phyloP scores from a whole-genome alignment of 2,797 vertebrate species.

The Enteromius treurensis region DNA sequence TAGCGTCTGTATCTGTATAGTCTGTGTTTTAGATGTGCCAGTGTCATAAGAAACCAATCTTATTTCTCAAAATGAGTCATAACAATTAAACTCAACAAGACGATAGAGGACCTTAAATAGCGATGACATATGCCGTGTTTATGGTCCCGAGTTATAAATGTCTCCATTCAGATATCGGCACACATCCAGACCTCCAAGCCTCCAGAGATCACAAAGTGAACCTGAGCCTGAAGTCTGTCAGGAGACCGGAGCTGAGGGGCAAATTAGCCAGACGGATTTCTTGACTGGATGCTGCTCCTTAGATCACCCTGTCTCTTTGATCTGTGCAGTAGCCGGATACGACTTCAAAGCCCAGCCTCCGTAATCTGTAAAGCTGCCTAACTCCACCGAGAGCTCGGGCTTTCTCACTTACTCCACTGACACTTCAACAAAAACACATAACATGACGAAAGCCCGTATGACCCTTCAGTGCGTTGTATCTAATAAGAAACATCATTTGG shows the following conservation, averaged over 20 bases:
- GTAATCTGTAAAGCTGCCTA: slow-evolving; percentile 37
- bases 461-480: background rate
- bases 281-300: slow-evolving; percentile 69
- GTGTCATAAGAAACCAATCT: background rate
- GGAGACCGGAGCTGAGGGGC: slow-evolving; percentile 53
- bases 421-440: slow-evolving; percentile 23
- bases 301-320: slow-evolving; percentile 75
- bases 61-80: background rate
- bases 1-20: background rate
- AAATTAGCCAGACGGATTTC: slow-evolving; percentile 76
- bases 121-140: slow-evolving; percentile 1
- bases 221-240: slow-evolving; percentile 25
- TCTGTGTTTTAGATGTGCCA: background rate
- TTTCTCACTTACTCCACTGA: slow-evolving; percentile 59
- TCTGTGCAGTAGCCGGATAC: slow-evolving; percentile 73
- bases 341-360: slow-evolving; percentile 73
- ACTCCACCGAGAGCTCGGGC: slow-evolving; percentile 46
- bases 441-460: background rate
- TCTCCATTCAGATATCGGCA: slow-evolving; percentile 23
- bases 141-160: background rate
- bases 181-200: slow-evolving; percentile 5
- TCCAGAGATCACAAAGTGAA: slow-evolving; percentile 43
- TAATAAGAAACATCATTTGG: background rate
- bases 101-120: background rate
- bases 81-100: slow-evolving; percentile 10